Conservation (phyloP, 2,797 vertebrate species). For the Tiaroga cobitis region DNA sequence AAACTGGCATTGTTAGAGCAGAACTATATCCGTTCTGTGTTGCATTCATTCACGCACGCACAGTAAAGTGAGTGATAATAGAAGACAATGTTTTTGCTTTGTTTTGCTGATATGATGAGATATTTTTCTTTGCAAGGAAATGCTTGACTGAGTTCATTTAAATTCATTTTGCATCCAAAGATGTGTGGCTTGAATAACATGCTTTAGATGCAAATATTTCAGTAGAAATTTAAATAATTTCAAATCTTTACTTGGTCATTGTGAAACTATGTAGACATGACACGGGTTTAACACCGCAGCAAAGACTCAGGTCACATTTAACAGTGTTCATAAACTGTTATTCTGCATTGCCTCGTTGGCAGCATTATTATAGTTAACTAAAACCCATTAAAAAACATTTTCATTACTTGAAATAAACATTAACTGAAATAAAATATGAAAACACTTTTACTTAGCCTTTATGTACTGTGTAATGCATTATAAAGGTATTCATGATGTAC, state of each 20-base stretch:
- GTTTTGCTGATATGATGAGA: background rate
- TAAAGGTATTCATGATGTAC: no score
- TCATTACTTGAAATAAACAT: no score
- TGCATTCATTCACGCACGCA: background rate
- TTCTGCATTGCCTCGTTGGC: no score
- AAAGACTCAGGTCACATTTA: no score
- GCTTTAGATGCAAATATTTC: background rate
- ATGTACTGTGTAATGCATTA: no score
- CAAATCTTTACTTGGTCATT: background rate
- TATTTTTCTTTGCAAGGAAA: background rate
- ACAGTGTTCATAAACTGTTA: no score
- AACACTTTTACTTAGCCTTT: no score
- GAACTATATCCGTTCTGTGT: no score
- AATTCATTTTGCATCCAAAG: background rate
- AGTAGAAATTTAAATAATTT: background rate
- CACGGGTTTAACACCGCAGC: no score
- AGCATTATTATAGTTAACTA: no score
- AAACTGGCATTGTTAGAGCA: background rate
- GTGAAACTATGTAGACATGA: background rate
- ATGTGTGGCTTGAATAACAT: background rate
- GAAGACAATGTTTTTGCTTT: background rate
- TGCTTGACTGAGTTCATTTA: background rate
- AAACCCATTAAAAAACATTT: no score
- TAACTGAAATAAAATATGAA: no score
- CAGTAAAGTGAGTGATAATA: background rate